phyloP scores from a whole-genome alignment of 2,113 vertebrate species.

The Suricata suricatta region DNA sequence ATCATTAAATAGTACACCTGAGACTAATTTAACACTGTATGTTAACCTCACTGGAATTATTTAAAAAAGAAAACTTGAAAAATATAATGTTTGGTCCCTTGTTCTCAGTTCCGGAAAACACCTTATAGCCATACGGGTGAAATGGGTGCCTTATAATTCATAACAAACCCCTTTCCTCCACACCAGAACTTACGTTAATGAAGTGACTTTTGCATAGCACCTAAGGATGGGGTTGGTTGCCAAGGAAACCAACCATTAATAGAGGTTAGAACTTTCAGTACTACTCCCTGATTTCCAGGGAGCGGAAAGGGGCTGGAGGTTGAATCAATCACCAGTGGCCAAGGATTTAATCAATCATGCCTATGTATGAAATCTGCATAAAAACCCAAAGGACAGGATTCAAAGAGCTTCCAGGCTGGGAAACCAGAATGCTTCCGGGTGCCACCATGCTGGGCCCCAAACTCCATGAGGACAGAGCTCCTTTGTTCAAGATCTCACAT shows the following conservation, averaged over 20 bases:
- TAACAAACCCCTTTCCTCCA: background rate
- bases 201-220: background rate
- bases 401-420: background rate
- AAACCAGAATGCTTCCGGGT: background rate
- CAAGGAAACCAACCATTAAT: background rate
- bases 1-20: background rate
- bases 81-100: background rate
- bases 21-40: background rate
- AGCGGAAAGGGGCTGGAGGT: background rate
- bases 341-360: background rate
- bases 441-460: background rate
- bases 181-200: background rate
- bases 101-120: background rate
- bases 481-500: background rate
- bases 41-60: background rate
- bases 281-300: background rate
- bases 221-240: background rate
- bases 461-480: background rate
- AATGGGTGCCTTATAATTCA: background rate
- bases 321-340: background rate
- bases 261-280: background rate
- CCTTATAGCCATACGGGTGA: background rate
- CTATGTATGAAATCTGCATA: background rate
- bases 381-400: background rate
- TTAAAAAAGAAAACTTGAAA: background rate